These are phyloP conservation scores for Dasypus novemcinctus DNA, from an alignment of 2,113 vertebrate species.

Conservation along the genomic window DNA sequence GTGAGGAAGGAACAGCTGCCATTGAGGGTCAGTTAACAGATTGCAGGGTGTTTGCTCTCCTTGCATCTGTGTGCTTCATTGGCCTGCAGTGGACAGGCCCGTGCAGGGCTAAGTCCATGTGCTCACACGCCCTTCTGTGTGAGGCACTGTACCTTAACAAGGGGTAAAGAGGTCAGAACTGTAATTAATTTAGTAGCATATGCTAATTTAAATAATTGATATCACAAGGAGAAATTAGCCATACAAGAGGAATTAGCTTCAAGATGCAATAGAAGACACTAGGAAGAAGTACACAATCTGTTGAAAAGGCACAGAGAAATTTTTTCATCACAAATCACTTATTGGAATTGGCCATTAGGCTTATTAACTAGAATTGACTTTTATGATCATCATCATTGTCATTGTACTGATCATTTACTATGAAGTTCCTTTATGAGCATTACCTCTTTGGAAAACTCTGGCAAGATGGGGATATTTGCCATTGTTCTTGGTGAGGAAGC, in stretches of 20 bases:
- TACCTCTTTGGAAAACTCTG: not conserved
- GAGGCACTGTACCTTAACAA: not conserved
- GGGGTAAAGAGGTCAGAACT: not conserved
- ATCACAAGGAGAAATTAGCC: not conserved
- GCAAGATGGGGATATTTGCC: not conserved
- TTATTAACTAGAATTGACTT: not conserved
- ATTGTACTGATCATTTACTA: not conserved
- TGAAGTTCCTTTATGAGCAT: not conserved
- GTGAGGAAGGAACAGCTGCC: not conserved
- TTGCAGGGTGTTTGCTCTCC: not conserved
- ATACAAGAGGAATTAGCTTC: not conserved
- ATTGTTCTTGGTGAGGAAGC: not conserved
- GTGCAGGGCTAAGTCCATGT: not conserved
- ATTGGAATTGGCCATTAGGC: not conserved
- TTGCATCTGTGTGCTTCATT: not conserved
- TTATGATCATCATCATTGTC: not conserved
- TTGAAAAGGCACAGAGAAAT: not conserved
- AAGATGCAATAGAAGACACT: not conserved
- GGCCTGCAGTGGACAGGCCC: not conserved
- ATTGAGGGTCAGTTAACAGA: not conserved
- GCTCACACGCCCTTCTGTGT: not conserved
- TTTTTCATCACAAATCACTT: not conserved
- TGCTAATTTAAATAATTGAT: not conserved
- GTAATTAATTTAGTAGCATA: constrained; percentile 21
- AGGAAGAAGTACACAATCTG: not conserved